These are phyloP conservation scores for Eudemis profundana DNA, from an alignment of 2,888 invertebrate species.

Conservation along the genomic window DNA sequence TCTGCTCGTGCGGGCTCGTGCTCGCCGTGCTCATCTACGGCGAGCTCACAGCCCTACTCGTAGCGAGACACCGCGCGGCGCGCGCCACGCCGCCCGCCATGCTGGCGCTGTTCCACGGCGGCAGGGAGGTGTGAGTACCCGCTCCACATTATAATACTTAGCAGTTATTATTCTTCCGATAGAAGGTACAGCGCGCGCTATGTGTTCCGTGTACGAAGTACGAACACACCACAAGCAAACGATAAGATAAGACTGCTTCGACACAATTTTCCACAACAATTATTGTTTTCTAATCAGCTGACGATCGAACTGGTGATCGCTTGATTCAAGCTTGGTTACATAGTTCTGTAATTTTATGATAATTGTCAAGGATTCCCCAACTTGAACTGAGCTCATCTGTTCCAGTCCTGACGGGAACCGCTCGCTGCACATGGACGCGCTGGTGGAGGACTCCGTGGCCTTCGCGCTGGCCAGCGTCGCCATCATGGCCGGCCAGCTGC, in stretches of 20 bases:
- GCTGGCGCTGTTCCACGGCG: constrained; percentile 81
- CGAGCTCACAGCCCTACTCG: constrained; percentile 86
- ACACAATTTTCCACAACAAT: no score
- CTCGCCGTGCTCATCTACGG: constrained; percentile 87
- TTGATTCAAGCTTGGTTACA: no score
- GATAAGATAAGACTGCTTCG: no score
- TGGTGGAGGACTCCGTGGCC: constrained; percentile 82
- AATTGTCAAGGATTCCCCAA: no score
- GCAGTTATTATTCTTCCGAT: no score
- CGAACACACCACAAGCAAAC: no score
- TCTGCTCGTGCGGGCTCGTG: constrained; percentile 73
- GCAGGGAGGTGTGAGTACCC: constrained; percentile 77
- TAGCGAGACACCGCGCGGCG: constrained; percentile 75
- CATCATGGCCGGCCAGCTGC: constrained; percentile 79
- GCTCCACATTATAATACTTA: no score
- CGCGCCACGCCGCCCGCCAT: constrained; percentile 70
- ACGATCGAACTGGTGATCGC: no score
- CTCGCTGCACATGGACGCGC: constrained; percentile 79
- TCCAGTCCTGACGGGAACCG: constrained; percentile 72
- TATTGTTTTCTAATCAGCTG: no score
- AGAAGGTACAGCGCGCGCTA: no score
- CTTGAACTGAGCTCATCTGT: not conserved
- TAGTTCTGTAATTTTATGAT: no score
- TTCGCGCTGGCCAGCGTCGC: constrained; percentile 80
- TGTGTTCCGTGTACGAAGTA: no score